phyloP scores from a whole-genome alignment of 2,113 vertebrate genomes.

The Brachyhypopomus gauderio region DNA sequence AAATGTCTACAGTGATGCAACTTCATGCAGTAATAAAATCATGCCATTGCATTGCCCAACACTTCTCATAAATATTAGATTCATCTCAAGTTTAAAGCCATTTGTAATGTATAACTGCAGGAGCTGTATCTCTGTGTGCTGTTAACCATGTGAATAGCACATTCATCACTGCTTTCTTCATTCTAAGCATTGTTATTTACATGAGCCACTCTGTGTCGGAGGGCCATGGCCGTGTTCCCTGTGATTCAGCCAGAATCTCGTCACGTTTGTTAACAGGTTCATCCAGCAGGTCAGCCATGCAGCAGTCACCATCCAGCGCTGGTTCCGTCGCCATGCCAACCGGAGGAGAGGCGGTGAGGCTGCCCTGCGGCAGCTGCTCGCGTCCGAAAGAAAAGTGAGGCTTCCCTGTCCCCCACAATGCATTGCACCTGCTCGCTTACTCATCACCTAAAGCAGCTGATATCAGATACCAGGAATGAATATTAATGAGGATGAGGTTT shows the following conservation, averaged over 20 bases:
- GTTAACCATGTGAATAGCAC: neutral
- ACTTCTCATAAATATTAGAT: too few relatives aligned
- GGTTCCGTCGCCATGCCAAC: slow-evolving; percentile 81
- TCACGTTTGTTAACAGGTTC: slow-evolving; percentile 73
- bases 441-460: neutral
- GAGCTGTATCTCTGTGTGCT: neutral
- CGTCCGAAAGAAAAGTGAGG: slow-evolving; percentile 79
- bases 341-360: slow-evolving; percentile 63
- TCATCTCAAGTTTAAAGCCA: too few relatives aligned
- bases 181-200: neutral
- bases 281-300: slow-evolving; percentile 89
- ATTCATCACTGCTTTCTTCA: neutral
- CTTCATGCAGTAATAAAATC: too few relatives aligned
- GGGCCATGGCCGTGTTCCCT: too few relatives aligned
- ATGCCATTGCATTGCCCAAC: too few relatives aligned
- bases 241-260: too few relatives aligned
- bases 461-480: too few relatives aligned
- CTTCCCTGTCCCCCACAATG: neutral
- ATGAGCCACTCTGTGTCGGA: neutral
- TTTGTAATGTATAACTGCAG: too few relatives aligned
- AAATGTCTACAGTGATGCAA: too few relatives aligned
- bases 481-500: too few relatives aligned
- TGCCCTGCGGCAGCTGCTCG: slow-evolving; percentile 69
- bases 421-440: neutral
- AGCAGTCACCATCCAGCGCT: slow-evolving; percentile 88